Evolutionary conservation across 2,888 invertebrate species (phyloP).

Genomic region (Aphidius colemani): DNA sequence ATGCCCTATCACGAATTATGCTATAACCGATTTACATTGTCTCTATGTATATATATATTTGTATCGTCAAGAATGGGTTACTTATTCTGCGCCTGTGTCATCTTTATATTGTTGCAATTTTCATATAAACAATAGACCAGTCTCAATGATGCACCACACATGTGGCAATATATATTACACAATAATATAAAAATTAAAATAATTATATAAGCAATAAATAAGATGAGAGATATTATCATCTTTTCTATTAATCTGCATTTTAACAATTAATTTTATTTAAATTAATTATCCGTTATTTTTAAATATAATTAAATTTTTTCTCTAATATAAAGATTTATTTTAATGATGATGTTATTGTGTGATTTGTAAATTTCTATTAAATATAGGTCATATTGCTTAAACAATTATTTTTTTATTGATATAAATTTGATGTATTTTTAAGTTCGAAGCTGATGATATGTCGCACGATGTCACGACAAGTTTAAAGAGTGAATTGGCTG

Average conservation of each 20-base stretch:
- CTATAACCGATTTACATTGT: constrained; percentile 15
- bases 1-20: constrained; percentile 32
- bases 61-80: neutral
- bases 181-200: no score
- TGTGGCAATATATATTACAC: no score
- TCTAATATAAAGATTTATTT: neutral
- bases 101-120: neutral
- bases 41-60: constrained; percentile 4
- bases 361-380: neutral
- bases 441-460: constrained; percentile 58
- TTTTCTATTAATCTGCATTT: no score
- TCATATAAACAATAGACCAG: neutral
- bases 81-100: neutral
- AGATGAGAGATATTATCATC: no score
- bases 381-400: constrained; percentile 10
- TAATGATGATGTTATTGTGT: neutral
- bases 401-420: neutral
- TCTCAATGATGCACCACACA: no score
- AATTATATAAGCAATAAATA: no score
- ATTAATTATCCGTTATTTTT: no score
- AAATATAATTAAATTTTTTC: no score
- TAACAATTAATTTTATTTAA: no score
- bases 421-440: constrained; percentile 62
- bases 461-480: constrained; percentile 74
- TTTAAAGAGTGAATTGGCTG: constrained; percentile 82